Evolutionary conservation across 2,888 invertebrate species (phyloP).

Genomic region (Morpho deidamia): DNA sequence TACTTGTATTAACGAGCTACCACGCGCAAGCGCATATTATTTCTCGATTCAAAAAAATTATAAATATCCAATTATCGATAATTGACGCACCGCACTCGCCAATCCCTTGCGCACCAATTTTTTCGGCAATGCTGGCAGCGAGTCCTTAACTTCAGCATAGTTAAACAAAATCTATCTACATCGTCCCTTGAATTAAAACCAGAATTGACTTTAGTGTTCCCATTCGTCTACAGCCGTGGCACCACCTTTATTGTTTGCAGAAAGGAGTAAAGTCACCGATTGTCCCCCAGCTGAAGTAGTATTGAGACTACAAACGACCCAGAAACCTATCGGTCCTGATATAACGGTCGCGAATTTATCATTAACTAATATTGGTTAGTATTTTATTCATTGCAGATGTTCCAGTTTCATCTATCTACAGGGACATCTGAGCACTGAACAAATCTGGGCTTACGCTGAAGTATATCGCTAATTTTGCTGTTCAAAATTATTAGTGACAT

Average conservation of each 20-base stretch:
- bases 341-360: conserved; percentile 22
- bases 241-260: conserved; percentile 18
- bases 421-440: neutral
- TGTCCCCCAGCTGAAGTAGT: conserved; percentile 23
- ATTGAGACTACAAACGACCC: conserved; percentile 12
- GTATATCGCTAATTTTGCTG: conserved; percentile 3
- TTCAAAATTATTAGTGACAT: neutral
- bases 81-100: too few relatives aligned
- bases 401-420: neutral
- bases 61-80: too few relatives aligned
- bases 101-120: too few relatives aligned
- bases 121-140: too few relatives aligned
- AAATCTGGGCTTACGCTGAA: conserved; percentile 8
- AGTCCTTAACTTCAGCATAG: too few relatives aligned
- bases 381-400: conserved; percentile 2
- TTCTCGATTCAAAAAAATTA: too few relatives aligned
- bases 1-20: too few relatives aligned
- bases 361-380: conserved; percentile 25
- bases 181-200: too few relatives aligned
- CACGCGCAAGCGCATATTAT: too few relatives aligned
- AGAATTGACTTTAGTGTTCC: too few relatives aligned
- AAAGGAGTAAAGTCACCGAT: conserved; percentile 19
- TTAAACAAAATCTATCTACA: too few relatives aligned
- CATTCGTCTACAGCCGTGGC: neutral
- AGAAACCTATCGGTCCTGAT: conserved; percentile 15